Base-by-base conservation (phyloP, 2,888 invertebrate species). In the Apamea epomidion region DNA sequence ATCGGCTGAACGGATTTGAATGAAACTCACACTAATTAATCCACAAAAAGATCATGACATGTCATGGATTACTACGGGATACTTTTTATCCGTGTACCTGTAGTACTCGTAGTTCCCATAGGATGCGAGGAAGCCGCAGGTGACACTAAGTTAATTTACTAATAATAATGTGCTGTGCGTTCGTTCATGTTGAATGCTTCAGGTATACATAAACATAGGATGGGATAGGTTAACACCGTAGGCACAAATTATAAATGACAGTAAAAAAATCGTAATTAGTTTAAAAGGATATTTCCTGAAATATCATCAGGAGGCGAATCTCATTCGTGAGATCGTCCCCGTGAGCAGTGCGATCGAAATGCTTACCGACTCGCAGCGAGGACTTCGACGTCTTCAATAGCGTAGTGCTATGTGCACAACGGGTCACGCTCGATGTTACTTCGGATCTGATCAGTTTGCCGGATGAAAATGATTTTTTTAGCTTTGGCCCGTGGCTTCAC, bases 211-310 rank as follows among this genome's bases (percentile, higher is more conserved):
- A 16, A 21, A 54, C 54, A 54, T 54, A 54, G 54, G 54, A 21
- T 18, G 54, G 54, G 54, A 7, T 54, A 21, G 7, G 21, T 54
- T 54, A 6, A 21, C 7, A 21, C 21, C 18, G 54, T 21, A 54
- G 18, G 54, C 21, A 21, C 54, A 6, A 0, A n/a, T 54, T 16
- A n/a, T 42, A n/a, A n/a, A 3, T 58, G 42, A 58, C 29, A 62
- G 58, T 68, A 48, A 68, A 74, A 60, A 60, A 42, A 37, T 68
- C 60, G 68, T 74, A 74, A 74, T n/a, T 74, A 78, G 68, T 74
- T 74, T 74, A 42, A 74, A 74, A 45, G n/a, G 37, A 67, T 67
- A 58, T 74, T 42, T 60, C 45, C 37, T 42, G 32, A 21, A 78
- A 78, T 74, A 16, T 60, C 74, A 60, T n/a, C 78, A 48, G 58